A percentile compares a stretch with the other conserved stretches of the same genome.
Conservation (phyloP, 92 coral and sea anemone species). For the Epizoanthus stellaris region DNA sequence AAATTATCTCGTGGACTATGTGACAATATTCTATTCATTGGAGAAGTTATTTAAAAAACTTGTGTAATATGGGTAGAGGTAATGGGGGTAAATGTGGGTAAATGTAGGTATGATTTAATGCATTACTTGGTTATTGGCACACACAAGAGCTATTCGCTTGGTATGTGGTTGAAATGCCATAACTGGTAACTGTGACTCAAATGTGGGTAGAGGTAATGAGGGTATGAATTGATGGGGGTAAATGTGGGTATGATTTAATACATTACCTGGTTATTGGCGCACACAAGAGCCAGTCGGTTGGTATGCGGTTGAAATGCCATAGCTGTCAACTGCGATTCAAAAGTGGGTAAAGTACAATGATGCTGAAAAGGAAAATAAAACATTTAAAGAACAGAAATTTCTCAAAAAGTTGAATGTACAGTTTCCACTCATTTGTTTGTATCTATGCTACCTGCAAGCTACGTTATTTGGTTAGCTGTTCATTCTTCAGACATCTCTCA, state of each 20-base stretch:
- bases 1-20: no score
- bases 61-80: slow-evolving; percentile 55
- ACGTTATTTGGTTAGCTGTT: no score
- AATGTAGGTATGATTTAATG: no score
- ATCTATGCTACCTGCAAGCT: no score
- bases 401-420: no score
- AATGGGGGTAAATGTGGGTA: no score
- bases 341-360: slow-evolving; percentile 73
- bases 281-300: slow-evolving; percentile 66
- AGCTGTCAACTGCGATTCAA: slow-evolving; percentile 80
- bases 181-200: slow-evolving; percentile 78
- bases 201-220: slow-evolving; percentile 61
- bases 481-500: no score
- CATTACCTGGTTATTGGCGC: slow-evolving; percentile 77
- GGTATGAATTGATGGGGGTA: no score
- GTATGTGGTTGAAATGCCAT: slow-evolving; percentile 94
- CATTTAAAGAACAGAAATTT: background rate
- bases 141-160: slow-evolving; percentile 66
- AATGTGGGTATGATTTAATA: no score
- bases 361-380: slow-evolving; percentile 45
- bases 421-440: no score
- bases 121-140: slow-evolving; percentile 76
- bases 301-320: slow-evolving; percentile 94
- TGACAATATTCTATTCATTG: no score
- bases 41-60: no score